phyloP scores from a whole-genome alignment of 1,140 invertebrate genomes.

The Bombus breviceps region DNA sequence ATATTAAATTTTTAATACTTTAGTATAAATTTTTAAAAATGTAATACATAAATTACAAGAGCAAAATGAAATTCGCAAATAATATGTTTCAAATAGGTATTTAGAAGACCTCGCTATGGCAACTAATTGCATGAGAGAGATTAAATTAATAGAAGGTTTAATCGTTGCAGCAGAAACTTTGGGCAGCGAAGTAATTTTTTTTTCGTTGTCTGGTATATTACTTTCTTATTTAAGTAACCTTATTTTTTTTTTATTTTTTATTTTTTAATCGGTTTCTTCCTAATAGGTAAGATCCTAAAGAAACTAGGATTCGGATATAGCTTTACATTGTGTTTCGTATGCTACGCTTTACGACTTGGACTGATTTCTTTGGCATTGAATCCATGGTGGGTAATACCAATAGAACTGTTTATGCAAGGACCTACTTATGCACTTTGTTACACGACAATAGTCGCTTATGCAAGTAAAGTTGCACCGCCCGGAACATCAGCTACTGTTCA shows the following conservation, averaged over 20 bases:
- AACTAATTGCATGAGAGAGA: conserved; percentile 84
- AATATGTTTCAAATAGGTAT: conserved; percentile 82
- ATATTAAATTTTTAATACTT: background rate
- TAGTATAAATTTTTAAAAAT: background rate
- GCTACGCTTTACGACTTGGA: conserved; percentile 86
- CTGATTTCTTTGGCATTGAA: conserved; percentile 87
- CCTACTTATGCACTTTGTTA: conserved; percentile 91
- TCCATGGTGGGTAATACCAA: conserved; percentile 89
- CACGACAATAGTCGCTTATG: conserved; percentile 90
- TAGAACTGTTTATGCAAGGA: conserved; percentile 90
- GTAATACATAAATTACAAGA: background rate
- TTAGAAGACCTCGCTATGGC: conserved; percentile 87
- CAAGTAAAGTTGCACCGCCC: conserved; percentile 88
- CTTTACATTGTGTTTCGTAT: conserved; percentile 88
- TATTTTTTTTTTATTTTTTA: background rate
- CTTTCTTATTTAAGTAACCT: conserved; percentile 3
- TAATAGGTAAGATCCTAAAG: conserved; percentile 86
- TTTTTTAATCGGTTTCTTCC: background rate
- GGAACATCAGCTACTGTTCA: conserved; percentile 92
- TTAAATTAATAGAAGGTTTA: conserved; percentile 90
- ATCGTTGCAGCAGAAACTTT: conserved; percentile 89
- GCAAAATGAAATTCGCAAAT: background rate
- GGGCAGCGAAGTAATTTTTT: conserved; percentile 89
- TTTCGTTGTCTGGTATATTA: conserved; percentile 80
- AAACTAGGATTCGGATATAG: conserved; percentile 88